Percentiles rank a stretch among this genome's conserved stretches.
These are phyloP conservation scores for Brachionus koreanus DNA, from an alignment of 1,140 invertebrate species.

Conservation along the genomic window DNA sequence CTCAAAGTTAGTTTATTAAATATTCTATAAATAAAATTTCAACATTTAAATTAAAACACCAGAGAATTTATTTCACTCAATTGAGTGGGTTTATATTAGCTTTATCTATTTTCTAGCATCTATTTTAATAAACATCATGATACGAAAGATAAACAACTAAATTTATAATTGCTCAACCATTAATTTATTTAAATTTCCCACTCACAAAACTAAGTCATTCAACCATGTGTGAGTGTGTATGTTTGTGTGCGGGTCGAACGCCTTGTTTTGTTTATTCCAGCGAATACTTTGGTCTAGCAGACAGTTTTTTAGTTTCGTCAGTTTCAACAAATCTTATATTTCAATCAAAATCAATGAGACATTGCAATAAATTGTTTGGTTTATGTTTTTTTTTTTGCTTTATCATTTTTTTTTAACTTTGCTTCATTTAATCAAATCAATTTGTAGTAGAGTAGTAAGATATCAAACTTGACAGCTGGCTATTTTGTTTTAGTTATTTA, in stretches of 20 bases:
- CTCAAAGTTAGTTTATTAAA: neutral
- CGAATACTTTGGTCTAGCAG: conserved; percentile 4
- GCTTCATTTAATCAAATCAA: conserved; percentile 1
- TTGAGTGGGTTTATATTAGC: neutral
- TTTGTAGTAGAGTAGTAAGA: neutral
- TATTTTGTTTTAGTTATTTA: neutral
- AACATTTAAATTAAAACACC: neutral
- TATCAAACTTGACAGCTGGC: conserved; percentile 20
- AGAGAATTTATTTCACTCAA: neutral
- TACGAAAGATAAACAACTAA: conserved; percentile 5
- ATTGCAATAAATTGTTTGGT: neutral
- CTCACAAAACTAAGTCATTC: conserved; percentile 1
- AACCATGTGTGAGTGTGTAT: neutral
- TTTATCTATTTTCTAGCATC: neutral
- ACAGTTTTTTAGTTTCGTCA: neutral
- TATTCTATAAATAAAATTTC: neutral
- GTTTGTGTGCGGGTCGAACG: neutral
- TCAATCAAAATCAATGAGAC: conserved; percentile 27
- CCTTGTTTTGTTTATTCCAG: neutral
- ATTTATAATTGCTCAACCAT: conserved; percentile 20
- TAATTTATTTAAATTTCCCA: conserved; percentile 16
- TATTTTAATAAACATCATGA: conserved; percentile 5
- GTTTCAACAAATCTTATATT: neutral
- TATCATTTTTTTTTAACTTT: neutral
- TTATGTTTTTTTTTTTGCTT: conserved; percentile 22